These are phyloP conservation scores for Mycetomoellerius zeteki DNA, from an alignment of 1,140 invertebrate genomes.

Conservation along the genomic window DNA sequence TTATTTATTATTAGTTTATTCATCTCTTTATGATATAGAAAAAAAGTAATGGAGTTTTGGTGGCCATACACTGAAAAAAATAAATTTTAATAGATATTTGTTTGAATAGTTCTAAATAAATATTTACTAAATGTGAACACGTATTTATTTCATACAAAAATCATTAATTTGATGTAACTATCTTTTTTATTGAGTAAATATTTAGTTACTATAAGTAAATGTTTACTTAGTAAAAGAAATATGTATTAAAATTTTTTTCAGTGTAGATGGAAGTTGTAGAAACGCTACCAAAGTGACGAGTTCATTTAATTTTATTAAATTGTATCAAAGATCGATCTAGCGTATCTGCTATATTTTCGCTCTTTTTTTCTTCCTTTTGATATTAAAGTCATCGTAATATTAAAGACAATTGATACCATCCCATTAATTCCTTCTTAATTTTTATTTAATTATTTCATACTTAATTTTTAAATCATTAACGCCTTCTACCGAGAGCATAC, in stretches of 20 bases:
- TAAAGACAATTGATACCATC: neutral
- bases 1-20: neutral
- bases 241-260: no score
- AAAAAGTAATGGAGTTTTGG: neutral
- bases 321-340: neutral
- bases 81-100: no score
- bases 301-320: neutral
- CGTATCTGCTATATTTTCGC: neutral
- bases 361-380: neutral
- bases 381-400: neutral
- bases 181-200: no score
- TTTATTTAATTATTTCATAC: neutral
- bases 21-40: neutral
- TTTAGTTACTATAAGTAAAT: no score
- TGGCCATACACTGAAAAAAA: neutral
- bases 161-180: no score
- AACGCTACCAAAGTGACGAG: neutral
- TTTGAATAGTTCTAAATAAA: no score
- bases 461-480: neutral
- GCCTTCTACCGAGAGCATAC: neutral
- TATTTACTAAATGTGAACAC: no score
- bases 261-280: neutral
- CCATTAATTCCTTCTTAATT: neutral
- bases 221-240: no score
- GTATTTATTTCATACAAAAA: no score